Conservation (phyloP, 2,797 vertebrate species). For the Holocentrus rufus region DNA sequence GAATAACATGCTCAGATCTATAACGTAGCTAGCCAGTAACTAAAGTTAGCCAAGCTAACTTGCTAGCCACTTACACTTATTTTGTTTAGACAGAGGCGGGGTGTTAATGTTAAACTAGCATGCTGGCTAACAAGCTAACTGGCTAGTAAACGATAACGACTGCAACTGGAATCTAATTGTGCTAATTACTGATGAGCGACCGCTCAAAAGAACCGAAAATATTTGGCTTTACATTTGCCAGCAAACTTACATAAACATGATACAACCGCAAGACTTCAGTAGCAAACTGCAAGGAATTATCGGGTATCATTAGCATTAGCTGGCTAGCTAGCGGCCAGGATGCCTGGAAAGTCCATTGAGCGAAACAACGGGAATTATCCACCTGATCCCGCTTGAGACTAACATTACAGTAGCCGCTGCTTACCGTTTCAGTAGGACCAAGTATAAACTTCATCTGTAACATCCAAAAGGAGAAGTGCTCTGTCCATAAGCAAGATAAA, state of each 20-base stretch:
- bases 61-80: constrained; percentile 30
- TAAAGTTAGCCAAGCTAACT: constrained; percentile 27
- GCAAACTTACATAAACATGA: neutral
- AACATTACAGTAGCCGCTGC: constrained; percentile 40
- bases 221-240: neutral
- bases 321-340: constrained; percentile 59
- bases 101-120: constrained; percentile 38
- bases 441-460: constrained; percentile 5
- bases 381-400: constrained; percentile 74
- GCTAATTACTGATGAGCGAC: neutral
- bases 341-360: constrained; percentile 64
- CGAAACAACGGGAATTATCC: constrained; percentile 74
- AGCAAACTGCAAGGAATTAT: neutral
- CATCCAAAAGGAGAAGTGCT: constrained; percentile 8
- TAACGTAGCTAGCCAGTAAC: neutral
- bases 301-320: constrained; percentile 61
- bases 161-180: neutral
- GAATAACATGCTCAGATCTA: neutral
- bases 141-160: constrained; percentile 42
- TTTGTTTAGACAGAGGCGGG: constrained; percentile 46
- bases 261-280: accelerated
- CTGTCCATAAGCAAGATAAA: neutral
- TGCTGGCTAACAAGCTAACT: constrained; percentile 52
- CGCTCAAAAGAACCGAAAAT: neutral
- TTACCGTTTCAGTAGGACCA: constrained; percentile 63